Percentiles rank a stretch among this genome's conserved stretches.
Evolutionary conservation across 2,797 vertebrate genomes (phyloP).

Genomic region (Apodemus agrarius): DNA sequence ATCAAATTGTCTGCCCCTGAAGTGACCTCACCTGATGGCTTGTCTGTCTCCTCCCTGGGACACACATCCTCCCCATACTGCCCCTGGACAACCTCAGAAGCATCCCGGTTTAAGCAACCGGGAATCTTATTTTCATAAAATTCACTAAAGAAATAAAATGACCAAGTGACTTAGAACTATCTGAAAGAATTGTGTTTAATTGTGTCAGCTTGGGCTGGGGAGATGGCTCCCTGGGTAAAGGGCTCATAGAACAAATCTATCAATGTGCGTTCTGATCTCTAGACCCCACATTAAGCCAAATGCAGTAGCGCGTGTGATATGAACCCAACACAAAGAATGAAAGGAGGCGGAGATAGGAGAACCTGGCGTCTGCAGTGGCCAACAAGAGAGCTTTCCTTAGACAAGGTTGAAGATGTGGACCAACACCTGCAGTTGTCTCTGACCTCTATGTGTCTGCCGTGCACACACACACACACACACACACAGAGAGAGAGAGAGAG

Average conservation of each 20-base stretch:
- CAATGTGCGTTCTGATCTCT: neutral
- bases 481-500: too few relatives aligned
- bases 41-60: neutral
- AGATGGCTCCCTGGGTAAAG: neutral
- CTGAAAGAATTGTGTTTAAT: neutral
- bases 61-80: rapidly evolving
- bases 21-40: neutral
- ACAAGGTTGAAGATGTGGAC: neutral
- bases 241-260: neutral
- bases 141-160: neutral
- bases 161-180: neutral
- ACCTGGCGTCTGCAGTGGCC: neutral
- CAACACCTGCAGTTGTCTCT: neutral
- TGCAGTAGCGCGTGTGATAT: neutral
- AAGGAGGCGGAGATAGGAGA: neutral
- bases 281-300: neutral
- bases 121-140: neutral
- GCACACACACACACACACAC: neutral
- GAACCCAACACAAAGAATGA: neutral
- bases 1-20: neutral
- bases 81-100: rapidly evolving
- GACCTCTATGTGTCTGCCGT: neutral
- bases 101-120: neutral
- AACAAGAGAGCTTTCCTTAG: neutral
- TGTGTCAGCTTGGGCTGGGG: neutral